These are phyloP conservation scores for Sarcophaga rosellei DNA, from an alignment of 2,888 invertebrate species.

Conservation along the genomic window DNA sequence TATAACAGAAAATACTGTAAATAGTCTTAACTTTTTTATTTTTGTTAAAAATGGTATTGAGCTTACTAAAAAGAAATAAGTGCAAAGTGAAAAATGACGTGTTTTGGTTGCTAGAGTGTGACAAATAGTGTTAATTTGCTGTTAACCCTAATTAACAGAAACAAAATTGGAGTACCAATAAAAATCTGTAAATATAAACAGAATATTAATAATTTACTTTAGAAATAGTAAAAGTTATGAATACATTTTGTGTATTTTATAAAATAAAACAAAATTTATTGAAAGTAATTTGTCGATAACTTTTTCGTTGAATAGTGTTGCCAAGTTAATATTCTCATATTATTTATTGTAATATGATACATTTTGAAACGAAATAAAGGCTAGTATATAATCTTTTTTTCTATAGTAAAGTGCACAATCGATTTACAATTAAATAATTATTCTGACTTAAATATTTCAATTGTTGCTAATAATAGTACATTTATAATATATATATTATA, in stretches of 20 bases:
- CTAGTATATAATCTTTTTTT: constrained; percentile 3
- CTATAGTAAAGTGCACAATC: no score
- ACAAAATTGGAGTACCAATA: constrained; percentile 13
- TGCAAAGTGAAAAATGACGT: constrained; percentile 63
- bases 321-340: constrained; percentile 18
- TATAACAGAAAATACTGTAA: constrained; percentile 29
- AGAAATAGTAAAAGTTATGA: no score
- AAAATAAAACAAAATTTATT: background rate
- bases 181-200: constrained; percentile 17
- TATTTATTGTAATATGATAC: constrained; percentile 47
- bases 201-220: constrained; percentile 14
- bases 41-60: constrained; percentile 36
- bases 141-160: constrained; percentile 52
- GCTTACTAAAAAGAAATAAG: constrained; percentile 43
- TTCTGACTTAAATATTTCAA: no score
- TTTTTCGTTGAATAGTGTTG: constrained; percentile 23
- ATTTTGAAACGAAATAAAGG: background rate
- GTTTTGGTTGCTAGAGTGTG: constrained; percentile 64
- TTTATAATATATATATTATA: no score
- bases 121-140: constrained; percentile 51
- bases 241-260: no score
- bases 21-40: constrained; percentile 23
- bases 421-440: no score
- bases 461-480: no score
- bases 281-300: background rate